phyloP scores from a whole-genome alignment of 2,797 vertebrate genomes.

The Gambusia yucatana region DNA sequence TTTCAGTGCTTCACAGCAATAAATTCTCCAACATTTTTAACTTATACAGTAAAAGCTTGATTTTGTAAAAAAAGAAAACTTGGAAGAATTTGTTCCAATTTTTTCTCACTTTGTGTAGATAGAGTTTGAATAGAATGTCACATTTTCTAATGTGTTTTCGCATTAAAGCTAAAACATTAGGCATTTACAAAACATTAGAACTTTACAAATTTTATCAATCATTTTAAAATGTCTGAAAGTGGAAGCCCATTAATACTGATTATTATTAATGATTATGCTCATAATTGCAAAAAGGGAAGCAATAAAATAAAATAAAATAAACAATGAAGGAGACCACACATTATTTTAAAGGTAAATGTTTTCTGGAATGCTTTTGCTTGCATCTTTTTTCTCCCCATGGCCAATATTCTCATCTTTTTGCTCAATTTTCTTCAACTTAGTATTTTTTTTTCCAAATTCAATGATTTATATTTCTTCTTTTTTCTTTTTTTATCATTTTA shows the following conservation, averaged over 20 bases:
- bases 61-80: background rate
- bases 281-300: background rate
- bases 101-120: background rate
- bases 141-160: background rate
- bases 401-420: conserved; percentile 64
- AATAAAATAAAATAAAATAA: background rate
- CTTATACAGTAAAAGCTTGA: background rate
- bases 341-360: conserved; percentile 80
- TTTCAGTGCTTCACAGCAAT: background rate
- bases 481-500: conserved; percentile 42
- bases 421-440: conserved; percentile 51
- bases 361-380: conserved; percentile 89
- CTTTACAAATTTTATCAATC: background rate
- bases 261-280: background rate
- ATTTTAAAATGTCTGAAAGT: background rate
- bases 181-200: background rate
- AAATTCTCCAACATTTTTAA: background rate
- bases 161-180: background rate
- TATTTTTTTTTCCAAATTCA: conserved; percentile 57
- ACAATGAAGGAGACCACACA: conserved; percentile 71
- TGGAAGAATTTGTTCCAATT: background rate
- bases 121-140: background rate
- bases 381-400: conserved; percentile 25
- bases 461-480: conserved; percentile 49
- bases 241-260: too few species aligned